Evolutionary conservation across 2,113 vertebrate species (phyloP).

Genomic region (Syngnathoides biaculeatus): DNA sequence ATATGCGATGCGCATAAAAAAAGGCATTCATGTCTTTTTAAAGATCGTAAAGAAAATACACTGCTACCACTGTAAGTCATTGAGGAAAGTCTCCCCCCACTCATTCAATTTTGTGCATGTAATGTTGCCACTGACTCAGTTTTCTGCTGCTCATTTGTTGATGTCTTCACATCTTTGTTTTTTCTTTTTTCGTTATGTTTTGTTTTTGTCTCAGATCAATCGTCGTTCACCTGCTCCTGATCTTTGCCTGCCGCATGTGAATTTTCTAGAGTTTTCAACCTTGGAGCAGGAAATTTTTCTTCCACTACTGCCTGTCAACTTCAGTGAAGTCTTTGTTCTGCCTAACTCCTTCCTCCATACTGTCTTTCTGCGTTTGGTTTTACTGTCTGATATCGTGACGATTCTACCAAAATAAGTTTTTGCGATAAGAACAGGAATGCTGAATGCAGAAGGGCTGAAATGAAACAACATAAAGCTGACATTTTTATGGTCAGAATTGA

Average conservation of each 20-base stretch:
- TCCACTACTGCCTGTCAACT: not conserved
- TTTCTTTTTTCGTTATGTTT: no score
- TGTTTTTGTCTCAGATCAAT: not conserved
- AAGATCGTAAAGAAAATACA: no score
- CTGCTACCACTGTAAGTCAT: not conserved
- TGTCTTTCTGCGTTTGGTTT: not conserved
- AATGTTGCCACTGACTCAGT: not conserved
- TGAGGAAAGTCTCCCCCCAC: no score
- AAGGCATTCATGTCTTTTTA: no score
- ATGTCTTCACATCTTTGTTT: not conserved
- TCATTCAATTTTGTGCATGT: not conserved
- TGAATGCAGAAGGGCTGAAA: not conserved
- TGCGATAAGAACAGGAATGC: not conserved
- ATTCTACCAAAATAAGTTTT: slow-evolving; percentile 1
- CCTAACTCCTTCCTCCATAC: not conserved
- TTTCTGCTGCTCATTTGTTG: not conserved
- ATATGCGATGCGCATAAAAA: not conserved
- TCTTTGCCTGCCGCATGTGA: slow-evolving; percentile 5
- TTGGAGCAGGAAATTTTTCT: not conserved
- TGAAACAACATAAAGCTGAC: not conserved
- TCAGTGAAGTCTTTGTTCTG: slow-evolving; percentile 4
- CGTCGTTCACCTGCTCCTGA: slow-evolving; percentile 1
- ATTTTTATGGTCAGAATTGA: not conserved
- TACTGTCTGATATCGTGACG: not conserved
- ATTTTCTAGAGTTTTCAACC: slow-evolving; percentile 1